phyloP scores from a whole-genome alignment of 92 coral and sea anemone species.

The Plumapathes pennacea region DNA sequence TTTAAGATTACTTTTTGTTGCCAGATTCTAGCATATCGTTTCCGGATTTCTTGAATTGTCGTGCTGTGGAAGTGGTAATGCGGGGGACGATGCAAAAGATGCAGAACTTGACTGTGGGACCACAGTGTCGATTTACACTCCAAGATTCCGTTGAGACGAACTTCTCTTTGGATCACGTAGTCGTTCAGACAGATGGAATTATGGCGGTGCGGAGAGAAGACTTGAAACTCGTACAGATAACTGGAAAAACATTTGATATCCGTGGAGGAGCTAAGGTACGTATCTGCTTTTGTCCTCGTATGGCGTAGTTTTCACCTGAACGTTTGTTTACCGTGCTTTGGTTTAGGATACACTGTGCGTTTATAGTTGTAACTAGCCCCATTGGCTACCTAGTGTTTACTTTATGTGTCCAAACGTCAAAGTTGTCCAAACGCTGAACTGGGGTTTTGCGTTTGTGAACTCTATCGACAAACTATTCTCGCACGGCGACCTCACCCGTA shows the following conservation, averaged over 20 bases:
- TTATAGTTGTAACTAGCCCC: too few relatives aligned
- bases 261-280: constrained; percentile 95
- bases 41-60: constrained; percentile 72
- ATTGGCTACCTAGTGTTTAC: too few relatives aligned
- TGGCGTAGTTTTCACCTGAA: too few relatives aligned
- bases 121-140: constrained; percentile 70
- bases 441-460: too few relatives aligned
- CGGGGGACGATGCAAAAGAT: constrained; percentile 73
- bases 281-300: too few relatives aligned
- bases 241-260: constrained; percentile 75
- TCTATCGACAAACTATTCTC: too few relatives aligned
- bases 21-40: constrained; percentile 57
- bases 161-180: constrained; percentile 68
- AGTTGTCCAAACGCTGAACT: too few relatives aligned
- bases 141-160: constrained; percentile 74
- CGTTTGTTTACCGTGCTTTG: too few relatives aligned
- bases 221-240: constrained; percentile 41
- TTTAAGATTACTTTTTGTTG: too few relatives aligned
- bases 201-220: constrained; percentile 66
- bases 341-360: too few relatives aligned
- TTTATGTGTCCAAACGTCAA: too few relatives aligned
- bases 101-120: constrained; percentile 82
- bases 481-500: too few relatives aligned
- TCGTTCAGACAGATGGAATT: constrained; percentile 83
- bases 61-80: constrained; percentile 76